phyloP scores from a whole-genome alignment of 2,888 invertebrate genomes.

The Sicus ferrugineus region DNA sequence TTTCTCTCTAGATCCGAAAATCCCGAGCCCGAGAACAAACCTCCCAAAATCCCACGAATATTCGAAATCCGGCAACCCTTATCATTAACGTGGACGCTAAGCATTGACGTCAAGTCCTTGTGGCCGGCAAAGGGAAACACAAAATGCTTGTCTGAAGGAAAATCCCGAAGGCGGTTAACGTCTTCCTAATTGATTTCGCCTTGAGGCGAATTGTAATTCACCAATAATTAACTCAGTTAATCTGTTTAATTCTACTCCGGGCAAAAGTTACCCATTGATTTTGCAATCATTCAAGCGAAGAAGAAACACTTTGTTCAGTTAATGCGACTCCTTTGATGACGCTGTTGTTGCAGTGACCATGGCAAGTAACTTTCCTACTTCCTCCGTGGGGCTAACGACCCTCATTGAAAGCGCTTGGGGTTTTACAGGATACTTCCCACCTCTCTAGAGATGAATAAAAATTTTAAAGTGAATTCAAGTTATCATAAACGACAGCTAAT shows the following conservation, averaged over 20 bases:
- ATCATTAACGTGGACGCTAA: no score
- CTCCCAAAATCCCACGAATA: no score
- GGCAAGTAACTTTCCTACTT: background rate
- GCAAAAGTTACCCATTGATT: background rate
- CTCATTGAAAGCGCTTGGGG: no score
- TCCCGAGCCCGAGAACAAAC: no score
- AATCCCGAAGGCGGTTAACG: background rate
- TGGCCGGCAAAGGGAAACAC: background rate
- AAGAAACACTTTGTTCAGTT: background rate
- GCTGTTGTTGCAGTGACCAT: background rate
- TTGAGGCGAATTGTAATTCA: constrained; percentile 16
- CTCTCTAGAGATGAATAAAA: no score
- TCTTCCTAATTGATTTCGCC: constrained; percentile 29
- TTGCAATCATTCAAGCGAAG: background rate
- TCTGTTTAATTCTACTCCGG: background rate
- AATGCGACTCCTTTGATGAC: background rate
- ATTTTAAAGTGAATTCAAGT: background rate
- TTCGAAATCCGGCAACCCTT: no score
- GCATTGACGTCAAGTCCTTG: background rate
- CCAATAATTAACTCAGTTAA: constrained; percentile 14
- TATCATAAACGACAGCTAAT: background rate
- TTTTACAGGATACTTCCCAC: no score
- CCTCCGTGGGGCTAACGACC: background rate
- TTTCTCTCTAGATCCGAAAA: no score
- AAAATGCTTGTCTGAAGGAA: background rate